Conservation (phyloP, 2,888 invertebrate species). For the Nebria salina region DNA sequence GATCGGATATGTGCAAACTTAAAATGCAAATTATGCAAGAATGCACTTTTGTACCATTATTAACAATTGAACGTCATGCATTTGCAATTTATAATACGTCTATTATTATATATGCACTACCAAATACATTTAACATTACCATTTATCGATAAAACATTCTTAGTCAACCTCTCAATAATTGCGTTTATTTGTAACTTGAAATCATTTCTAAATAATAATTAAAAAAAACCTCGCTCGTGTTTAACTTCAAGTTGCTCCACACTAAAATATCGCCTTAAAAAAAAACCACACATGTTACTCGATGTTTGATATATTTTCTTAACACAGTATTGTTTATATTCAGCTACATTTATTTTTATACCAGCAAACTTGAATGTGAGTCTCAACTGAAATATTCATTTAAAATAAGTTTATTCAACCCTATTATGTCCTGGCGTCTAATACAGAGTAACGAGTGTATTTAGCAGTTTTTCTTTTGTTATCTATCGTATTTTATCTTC, state of each 20-base stretch:
- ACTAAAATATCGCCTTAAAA: background rate
- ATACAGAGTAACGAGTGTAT: background rate
- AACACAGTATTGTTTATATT: background rate
- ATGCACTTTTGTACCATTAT: constrained; percentile 19
- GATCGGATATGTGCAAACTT: constrained; percentile 22
- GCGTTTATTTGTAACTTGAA: too few relatives aligned
- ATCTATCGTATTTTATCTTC: background rate
- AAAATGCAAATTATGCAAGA: constrained; percentile 33
- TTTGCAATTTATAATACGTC: constrained; percentile 13
- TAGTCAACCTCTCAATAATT: background rate
- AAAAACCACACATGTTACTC: background rate
- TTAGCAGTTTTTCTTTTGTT: background rate
- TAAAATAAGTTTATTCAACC: background rate
- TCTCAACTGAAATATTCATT: background rate
- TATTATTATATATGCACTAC: background rate
- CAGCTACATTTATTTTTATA: background rate
- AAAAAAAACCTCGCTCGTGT: too few relatives aligned
- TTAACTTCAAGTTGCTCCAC: too few relatives aligned
- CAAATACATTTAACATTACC: background rate
- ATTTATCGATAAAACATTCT: background rate
- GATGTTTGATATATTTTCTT: background rate
- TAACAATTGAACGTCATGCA: constrained; percentile 42
- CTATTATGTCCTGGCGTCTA: background rate
- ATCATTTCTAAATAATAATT: too few relatives aligned
- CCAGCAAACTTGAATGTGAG: background rate